These are phyloP conservation scores for Aphelenchoides avenae DNA, from an alignment of 1,140 invertebrate genomes.

Conservation along the genomic window DNA sequence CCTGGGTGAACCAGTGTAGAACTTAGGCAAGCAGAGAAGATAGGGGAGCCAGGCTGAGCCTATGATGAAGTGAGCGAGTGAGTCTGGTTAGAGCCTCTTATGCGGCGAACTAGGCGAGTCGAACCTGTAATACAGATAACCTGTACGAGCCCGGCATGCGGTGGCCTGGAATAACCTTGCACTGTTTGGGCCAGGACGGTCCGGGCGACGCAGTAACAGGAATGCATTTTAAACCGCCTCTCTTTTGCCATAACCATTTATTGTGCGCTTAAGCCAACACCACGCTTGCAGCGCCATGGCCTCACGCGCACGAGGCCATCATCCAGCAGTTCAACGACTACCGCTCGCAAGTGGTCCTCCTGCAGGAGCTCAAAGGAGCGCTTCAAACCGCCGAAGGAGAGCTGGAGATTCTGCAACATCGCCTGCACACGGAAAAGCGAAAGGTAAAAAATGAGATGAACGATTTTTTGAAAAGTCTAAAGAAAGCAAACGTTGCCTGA, in stretches of 20 bases:
- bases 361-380: slow-evolving; percentile 41
- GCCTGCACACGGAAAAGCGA: slow-evolving; percentile 18
- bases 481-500: too few species aligned
- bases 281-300: too few species aligned
- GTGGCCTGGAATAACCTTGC: background rate
- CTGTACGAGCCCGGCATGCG: background rate
- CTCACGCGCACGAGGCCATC: slow-evolving; percentile 37
- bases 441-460: slow-evolving; percentile 8
- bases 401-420: slow-evolving; percentile 16
- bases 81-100: too few species aligned
- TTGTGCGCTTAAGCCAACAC: too few species aligned
- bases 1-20: too few species aligned
- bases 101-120: slow-evolving; percentile 8
- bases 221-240: background rate
- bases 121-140: background rate
- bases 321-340: slow-evolving; percentile 40
- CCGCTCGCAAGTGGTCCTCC: slow-evolving; percentile 37
- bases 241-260: background rate
- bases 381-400: slow-evolving; percentile 33
- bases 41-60: too few species aligned
- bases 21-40: too few species aligned
- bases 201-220: background rate
- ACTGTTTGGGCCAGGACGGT: background rate
- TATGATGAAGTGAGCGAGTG: too few species aligned
- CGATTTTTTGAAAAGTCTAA: too few species aligned